A percentile compares a stretch with the other conserved stretches of the same genome.
Conservation (phyloP, 1,140 invertebrate species). For the Hesperophylax magnus region DNA sequence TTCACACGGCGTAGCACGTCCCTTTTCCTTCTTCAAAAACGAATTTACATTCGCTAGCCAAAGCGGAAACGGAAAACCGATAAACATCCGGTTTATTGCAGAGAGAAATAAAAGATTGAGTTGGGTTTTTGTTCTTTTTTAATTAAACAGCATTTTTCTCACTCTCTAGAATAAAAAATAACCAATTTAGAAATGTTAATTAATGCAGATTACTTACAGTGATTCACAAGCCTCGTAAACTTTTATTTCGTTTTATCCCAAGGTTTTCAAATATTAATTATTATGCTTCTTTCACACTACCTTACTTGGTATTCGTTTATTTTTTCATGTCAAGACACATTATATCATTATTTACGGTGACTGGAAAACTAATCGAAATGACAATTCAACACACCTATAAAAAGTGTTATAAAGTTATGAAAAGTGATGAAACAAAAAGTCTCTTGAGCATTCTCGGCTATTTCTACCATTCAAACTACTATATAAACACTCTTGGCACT, state of each 20-base stretch:
- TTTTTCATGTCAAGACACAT: too few relatives aligned
- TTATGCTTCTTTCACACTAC: too few relatives aligned
- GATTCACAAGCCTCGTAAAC: background rate
- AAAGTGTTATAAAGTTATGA: too few relatives aligned
- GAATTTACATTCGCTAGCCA: conserved; percentile 43
- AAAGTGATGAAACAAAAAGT: too few relatives aligned
- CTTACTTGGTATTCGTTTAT: too few relatives aligned
- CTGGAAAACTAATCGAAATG: too few relatives aligned
- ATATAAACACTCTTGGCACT: too few relatives aligned
- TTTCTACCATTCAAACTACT: too few relatives aligned
- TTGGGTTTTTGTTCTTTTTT: background rate
- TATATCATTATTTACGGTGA: too few relatives aligned
- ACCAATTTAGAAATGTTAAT: background rate
- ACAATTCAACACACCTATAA: too few relatives aligned
- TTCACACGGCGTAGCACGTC: conserved; percentile 13
- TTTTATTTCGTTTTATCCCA: background rate
- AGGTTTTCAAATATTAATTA: background rate
- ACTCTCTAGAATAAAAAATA: background rate
- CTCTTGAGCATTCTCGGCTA: too few relatives aligned
- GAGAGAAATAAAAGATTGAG: conserved; percentile 31
- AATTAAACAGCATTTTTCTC: too few relatives aligned
- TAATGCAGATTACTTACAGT: background rate
- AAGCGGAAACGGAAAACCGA: conserved; percentile 41
- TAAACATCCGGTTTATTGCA: conserved; percentile 31
- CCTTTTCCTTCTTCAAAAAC: conserved; percentile 21